These are phyloP conservation scores for Alloplasta piceator DNA, from an alignment of 2,888 invertebrate genomes.

Conservation along the genomic window DNA sequence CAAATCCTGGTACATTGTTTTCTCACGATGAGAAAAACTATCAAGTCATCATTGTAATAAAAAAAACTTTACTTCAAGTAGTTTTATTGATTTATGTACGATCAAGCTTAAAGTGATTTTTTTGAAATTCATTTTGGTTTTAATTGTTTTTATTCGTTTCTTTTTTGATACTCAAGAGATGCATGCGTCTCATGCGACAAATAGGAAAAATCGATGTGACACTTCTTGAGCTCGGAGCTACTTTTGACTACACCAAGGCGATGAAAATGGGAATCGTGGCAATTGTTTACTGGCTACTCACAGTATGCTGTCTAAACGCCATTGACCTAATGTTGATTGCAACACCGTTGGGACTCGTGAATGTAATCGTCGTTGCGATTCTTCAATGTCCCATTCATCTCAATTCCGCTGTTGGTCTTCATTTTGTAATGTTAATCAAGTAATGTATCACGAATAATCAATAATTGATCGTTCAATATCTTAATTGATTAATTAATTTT, in stretches of 20 bases:
- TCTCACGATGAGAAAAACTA: too few species aligned
- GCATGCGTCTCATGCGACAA: background rate
- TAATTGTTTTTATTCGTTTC: background rate
- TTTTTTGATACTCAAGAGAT: slow-evolving; percentile 29
- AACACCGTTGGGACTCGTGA: background rate
- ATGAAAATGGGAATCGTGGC: slow-evolving; percentile 6
- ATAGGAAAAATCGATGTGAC: slow-evolving; percentile 43
- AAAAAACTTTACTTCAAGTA: too few species aligned
- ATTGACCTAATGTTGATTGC: background rate
- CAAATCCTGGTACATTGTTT: too few species aligned
- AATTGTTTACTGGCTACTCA: background rate
- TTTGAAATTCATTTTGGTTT: background rate
- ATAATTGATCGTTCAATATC: background rate
- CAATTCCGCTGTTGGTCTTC: background rate
- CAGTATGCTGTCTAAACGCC: background rate
- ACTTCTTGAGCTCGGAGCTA: slow-evolving; percentile 50
- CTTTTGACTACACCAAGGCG: slow-evolving; percentile 27
- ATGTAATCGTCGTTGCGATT: slow-evolving; percentile 1
- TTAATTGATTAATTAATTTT: background rate
- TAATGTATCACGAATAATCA: background rate
- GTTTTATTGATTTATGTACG: too few species aligned
- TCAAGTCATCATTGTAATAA: too few species aligned
- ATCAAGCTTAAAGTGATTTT: too few species aligned
- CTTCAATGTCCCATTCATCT: background rate
- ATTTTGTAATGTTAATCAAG: slow-evolving; percentile 3